Evolutionary conservation across 1,140 invertebrate species (phyloP).

Genomic region (Acromyrmex echinatior): DNA sequence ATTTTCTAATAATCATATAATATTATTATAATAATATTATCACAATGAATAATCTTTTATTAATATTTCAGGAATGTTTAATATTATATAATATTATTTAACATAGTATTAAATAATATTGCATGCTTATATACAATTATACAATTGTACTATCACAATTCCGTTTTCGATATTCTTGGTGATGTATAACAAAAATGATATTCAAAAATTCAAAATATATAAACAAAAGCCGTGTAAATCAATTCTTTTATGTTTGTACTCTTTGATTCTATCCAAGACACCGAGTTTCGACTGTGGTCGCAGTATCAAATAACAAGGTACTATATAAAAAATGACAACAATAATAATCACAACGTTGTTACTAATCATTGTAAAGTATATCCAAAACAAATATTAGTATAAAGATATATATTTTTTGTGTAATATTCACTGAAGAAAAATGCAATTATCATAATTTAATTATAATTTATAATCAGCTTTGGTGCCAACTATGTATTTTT

Average conservation of each 20-base stretch:
- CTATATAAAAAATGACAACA: slow-evolving; percentile 17
- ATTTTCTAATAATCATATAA: too few relatives aligned
- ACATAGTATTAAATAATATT: too few relatives aligned
- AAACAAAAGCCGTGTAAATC: slow-evolving; percentile 35
- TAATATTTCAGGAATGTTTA: too few relatives aligned
- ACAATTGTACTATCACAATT: not conserved
- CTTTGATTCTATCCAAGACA: slow-evolving; percentile 43
- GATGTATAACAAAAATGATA: not conserved
- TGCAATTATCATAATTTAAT: too few relatives aligned
- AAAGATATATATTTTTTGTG: not conserved
- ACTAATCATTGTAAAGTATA: not conserved
- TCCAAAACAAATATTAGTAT: not conserved
- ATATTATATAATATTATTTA: too few relatives aligned
- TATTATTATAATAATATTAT: too few relatives aligned
- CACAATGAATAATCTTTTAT: too few relatives aligned
- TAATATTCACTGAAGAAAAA: not conserved
- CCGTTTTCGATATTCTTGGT: slow-evolving; percentile 19
- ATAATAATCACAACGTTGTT: slow-evolving; percentile 8
- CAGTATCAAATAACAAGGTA: slow-evolving; percentile 48
- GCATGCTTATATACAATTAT: not conserved
- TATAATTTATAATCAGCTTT: too few relatives aligned
- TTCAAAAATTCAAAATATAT: slow-evolving; percentile 11
- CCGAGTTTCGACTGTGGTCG: slow-evolving; percentile 47
- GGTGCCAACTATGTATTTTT: too few relatives aligned
- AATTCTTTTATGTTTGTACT: slow-evolving; percentile 58